A percentile compares a stretch with the other conserved stretches of the same genome.
Conservation (phyloP, 2,113 vertebrate genomes). For the Andinoacara biseriatus region DNA sequence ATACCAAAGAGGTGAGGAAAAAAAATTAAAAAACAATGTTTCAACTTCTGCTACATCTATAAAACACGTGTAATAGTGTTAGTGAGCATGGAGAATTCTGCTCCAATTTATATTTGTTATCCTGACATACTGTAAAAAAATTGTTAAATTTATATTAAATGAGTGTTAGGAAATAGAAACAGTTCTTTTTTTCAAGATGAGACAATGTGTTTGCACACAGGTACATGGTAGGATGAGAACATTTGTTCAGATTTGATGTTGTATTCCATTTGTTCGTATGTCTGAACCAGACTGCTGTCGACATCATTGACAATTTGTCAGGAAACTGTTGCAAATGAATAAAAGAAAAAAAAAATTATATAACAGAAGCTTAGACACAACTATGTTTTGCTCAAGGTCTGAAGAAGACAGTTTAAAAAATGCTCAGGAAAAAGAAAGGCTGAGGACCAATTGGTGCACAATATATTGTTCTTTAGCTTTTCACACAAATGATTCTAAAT, state of each 20-base stretch:
- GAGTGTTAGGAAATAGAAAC: neutral
- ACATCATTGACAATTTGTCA: conserved; percentile 25
- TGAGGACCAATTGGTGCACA: neutral
- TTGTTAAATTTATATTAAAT: neutral
- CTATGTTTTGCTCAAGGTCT: conserved; percentile 40
- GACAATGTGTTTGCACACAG: neutral
- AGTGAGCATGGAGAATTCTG: neutral
- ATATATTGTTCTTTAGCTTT: neutral
- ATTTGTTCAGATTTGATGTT: conserved; percentile 17
- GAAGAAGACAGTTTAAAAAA: conserved; percentile 7
- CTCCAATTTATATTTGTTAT: neutral
- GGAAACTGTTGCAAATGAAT: conserved; percentile 10
- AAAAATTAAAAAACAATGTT: neutral
- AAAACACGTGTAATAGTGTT: neutral
- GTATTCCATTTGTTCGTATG: neutral
- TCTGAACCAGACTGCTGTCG: neutral
- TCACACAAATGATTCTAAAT: neutral
- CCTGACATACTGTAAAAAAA: neutral
- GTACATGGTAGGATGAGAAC: neutral
- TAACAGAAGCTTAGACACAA: conserved; percentile 33
- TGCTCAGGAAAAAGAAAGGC: neutral
- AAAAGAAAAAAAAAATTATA: conserved; percentile 50
- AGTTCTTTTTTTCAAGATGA: neutral
- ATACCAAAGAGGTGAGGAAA: no score
- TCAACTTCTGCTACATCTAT: neutral